Base-by-base conservation (phyloP, 2,797 vertebrate species). In the Acanthurus leucopareius region DNA sequence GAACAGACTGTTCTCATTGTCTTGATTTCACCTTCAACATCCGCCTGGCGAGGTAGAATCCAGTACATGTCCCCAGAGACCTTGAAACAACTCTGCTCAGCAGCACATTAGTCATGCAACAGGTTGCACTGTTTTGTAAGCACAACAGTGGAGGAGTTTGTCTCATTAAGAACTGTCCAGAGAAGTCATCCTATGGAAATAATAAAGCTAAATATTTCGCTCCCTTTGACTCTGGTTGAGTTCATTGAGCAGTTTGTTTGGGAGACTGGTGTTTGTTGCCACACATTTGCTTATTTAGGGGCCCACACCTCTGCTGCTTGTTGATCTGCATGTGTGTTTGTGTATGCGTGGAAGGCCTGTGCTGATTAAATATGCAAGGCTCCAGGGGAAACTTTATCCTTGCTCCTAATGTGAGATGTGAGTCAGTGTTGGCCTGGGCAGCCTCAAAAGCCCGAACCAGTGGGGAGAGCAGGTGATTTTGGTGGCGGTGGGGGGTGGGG, bases 341-440 rank as follows among this genome's bases (percentile, higher is more conserved):
- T 80, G 78, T 83, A 20, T 85, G 79, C 81, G 85, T 87, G 86
- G 67, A 80, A 84, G 82, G 86, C 81, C 86, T 83, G 85, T 77
- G 84, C 87, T 92, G 90, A 94, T 94, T 93, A 94, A 94, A 94
- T 92, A 94, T 94, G 89, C 91, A 94, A 90, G 86, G 86, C 94
- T 91, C 92, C 85, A 86, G 89, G 81, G 90, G 93, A 94, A 94
- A 95, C 91, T 90, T 90, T 92, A 94, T 91, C 93, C 91, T 77
- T 48, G 70, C 90, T 90, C 82, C 88, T 92, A 94, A 94, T 94
- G 92, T 83, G 92, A 93, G 93, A 92, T 92, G 89, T 92, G 91
- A 93, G 91, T 93, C 94, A 91, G 86, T 90, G 86, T 80, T 89
- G 85, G 86, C 90, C 83, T 69, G 69, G 78, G 69, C 71, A 67